A percentile compares a stretch with the other conserved stretches of the same genome.
phyloP scores from a whole-genome alignment of 2,797 vertebrate species.

The Sebastolobus altivelis region DNA sequence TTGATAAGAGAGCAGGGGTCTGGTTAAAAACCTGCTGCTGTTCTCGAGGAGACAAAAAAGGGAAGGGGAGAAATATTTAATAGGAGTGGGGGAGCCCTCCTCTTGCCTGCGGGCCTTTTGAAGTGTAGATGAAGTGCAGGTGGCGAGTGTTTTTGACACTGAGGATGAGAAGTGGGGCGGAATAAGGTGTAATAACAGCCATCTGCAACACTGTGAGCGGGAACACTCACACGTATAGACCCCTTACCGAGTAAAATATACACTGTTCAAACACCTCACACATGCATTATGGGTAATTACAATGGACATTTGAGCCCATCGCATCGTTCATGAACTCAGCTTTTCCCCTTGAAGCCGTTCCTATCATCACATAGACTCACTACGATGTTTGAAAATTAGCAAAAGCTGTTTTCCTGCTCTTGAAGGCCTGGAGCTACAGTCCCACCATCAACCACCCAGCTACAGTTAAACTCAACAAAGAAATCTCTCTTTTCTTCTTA shows the following conservation, averaged over 20 bases:
- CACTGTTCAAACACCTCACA: constrained; percentile 48
- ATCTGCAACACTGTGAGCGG: constrained; percentile 41
- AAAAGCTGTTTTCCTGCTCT: constrained; percentile 56
- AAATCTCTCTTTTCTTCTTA: constrained; percentile 49
- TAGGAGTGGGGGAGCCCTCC: constrained; percentile 45
- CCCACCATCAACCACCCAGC: constrained; percentile 40
- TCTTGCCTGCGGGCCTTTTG: constrained; percentile 62
- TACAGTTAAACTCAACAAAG: constrained; percentile 53
- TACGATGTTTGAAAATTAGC: constrained; percentile 54
- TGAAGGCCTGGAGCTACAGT: constrained; percentile 53
- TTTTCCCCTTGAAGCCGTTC: constrained; percentile 52
- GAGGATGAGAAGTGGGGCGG: constrained; percentile 56
- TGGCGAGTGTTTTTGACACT: constrained; percentile 71
- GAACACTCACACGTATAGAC: constrained; percentile 24
- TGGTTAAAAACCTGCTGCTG: constrained; percentile 52
- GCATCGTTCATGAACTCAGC: constrained; percentile 36
- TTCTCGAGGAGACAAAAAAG: constrained; percentile 53
- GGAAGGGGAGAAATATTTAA: constrained; percentile 49
- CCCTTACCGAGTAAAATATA: constrained; percentile 51
- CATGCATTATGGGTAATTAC: constrained; percentile 66
- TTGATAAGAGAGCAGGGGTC: constrained; percentile 51
- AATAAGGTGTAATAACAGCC: constrained; percentile 50
- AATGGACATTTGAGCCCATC: constrained; percentile 58
- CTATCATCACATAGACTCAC: constrained; percentile 57
- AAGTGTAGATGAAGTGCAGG: constrained; percentile 79